These are phyloP conservation scores for Limonius californicus DNA, from an alignment of 1,140 invertebrate species.

Conservation along the genomic window DNA sequence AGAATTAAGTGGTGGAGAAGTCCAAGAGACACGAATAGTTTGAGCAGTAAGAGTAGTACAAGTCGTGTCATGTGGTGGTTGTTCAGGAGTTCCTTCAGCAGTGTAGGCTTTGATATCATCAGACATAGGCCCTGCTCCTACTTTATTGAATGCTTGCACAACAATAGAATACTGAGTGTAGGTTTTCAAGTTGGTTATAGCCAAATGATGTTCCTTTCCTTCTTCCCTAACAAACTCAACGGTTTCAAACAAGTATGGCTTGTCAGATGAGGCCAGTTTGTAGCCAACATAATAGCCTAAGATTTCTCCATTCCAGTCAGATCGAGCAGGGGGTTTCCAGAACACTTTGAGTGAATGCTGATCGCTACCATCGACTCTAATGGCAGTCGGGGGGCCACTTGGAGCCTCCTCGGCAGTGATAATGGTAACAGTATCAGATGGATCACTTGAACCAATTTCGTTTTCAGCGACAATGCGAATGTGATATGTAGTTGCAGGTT, in stretches of 20 bases:
- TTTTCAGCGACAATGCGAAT: constrained; percentile 92
- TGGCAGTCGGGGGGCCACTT: constrained; percentile 74
- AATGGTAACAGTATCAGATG: constrained; percentile 88
- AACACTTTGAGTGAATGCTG: constrained; percentile 88
- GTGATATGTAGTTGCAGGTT: constrained; percentile 89
- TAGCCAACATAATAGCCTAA: constrained; percentile 88
- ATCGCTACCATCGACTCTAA: constrained; percentile 86
- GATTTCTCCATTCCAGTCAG: constrained; percentile 92
- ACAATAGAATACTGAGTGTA: constrained; percentile 94
- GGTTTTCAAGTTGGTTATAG: constrained; percentile 56
- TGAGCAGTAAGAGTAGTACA: constrained; percentile 90
- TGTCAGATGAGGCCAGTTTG: constrained; percentile 82
- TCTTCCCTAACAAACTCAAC: constrained; percentile 89
- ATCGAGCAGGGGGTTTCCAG: constrained; percentile 87
- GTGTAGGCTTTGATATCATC: constrained; percentile 87
- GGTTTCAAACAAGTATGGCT: constrained; percentile 87
- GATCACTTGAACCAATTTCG: constrained; percentile 85
- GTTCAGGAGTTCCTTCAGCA: constrained; percentile 88
- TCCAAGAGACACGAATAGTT: constrained; percentile 91
- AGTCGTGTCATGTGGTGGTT: constrained; percentile 86
- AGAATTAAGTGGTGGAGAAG: constrained; percentile 80
- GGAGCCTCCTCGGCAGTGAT: constrained; percentile 94
- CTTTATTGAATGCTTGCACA: constrained; percentile 92
- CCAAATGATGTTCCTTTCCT: constrained; percentile 82
- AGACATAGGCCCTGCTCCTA: constrained; percentile 86